Evolutionary conservation across 2,113 vertebrate species (phyloP), one percentile per base, ranked within the genome.

Genomic region (Amblyopsis rosae): DNA sequence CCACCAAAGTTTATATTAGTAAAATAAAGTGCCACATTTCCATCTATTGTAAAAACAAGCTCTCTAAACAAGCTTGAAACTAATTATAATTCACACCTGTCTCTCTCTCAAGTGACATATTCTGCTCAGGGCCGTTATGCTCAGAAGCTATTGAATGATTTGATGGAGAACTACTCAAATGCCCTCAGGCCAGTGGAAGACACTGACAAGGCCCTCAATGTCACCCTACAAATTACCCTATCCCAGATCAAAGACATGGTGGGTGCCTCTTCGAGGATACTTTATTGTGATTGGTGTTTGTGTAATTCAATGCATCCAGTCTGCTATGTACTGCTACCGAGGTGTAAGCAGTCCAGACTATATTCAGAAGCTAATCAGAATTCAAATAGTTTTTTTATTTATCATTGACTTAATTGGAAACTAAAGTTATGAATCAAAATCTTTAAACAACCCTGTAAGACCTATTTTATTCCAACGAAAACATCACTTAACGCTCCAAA

Each of bases 201-300:
- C 75, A 99, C 97, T 15, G 98, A 99, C 82, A 90, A 91, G 80
- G 95, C 96, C 8, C 85, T 99, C 46, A 99, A 99, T 17, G 96
- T 99, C 81, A 99, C 96, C 0, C 90, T 99, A 81, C 96, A 97
- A 91, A 95, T 99, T 77, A 98, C 98, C 0, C 91, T 99, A 60
- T 98, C 95, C 54, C 98, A 99, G 87, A 99, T 99, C 83, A 99
- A 99, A 90, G 98, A 99, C 83, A 97, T 99, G 96, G 98, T 99
- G 83, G 86, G 95, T 86, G 12, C 10, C 1, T 59, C 32, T 26
- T 58, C 16, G 9, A 19, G 56, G 8, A 10, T 17, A 50, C 49
- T 50, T 58, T 8, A 19, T 19, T 58, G 56, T 26, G 26, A 26
- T 9, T 58, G 56, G 11, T 58, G 56, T 58, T 19, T 9, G 17